A percentile compares a stretch with the other conserved stretches of the same genome.
phyloP scores from a whole-genome alignment of 2,797 vertebrate genomes.

The Benthosema pterotum region DNA sequence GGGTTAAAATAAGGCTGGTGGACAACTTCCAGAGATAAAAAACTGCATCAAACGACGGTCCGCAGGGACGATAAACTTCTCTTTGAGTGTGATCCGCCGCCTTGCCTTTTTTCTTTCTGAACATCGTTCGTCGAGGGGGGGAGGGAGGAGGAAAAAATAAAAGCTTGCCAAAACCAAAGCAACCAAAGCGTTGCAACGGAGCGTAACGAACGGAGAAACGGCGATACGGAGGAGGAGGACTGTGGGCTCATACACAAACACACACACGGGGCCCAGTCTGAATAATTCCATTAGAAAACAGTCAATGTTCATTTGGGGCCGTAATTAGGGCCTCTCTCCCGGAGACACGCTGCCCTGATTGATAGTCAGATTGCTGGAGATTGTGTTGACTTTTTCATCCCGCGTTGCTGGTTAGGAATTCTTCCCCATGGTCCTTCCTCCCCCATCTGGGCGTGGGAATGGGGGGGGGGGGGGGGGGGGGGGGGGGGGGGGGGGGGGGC shows the following conservation, averaged over 20 bases:
- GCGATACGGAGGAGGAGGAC: slow-evolving; percentile 60
- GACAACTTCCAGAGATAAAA: no score
- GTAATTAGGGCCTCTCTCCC: slow-evolving; percentile 70
- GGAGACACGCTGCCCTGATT: slow-evolving; percentile 66
- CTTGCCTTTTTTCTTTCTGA: no score
- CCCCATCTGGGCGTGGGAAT: no score
- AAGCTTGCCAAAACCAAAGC: slow-evolving; percentile 59
- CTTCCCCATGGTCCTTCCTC: slow-evolving; percentile 41
- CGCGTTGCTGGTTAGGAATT: slow-evolving; percentile 66
- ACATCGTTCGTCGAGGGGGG: no score
- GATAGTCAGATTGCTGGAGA: slow-evolving; percentile 72
- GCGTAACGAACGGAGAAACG: slow-evolving; percentile 69
- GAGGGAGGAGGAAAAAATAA: no score
- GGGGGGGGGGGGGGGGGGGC: no score
- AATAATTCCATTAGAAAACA: slow-evolving; percentile 79
- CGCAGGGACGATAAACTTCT: slow-evolving; percentile 29
- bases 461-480: no score
- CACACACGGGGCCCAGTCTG: slow-evolving; percentile 46
- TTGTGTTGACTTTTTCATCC: slow-evolving; percentile 68
- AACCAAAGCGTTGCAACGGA: slow-evolving; percentile 55
- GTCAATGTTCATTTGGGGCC: slow-evolving; percentile 73
- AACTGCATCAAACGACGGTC: slow-evolving; percentile 9
- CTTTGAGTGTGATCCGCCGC: slow-evolving; percentile 51
- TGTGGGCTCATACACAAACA: slow-evolving; percentile 63
- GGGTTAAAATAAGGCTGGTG: no score